Base-by-base conservation (phyloP, 2,888 invertebrate genomes). In the Nysson spinosus region DNA sequence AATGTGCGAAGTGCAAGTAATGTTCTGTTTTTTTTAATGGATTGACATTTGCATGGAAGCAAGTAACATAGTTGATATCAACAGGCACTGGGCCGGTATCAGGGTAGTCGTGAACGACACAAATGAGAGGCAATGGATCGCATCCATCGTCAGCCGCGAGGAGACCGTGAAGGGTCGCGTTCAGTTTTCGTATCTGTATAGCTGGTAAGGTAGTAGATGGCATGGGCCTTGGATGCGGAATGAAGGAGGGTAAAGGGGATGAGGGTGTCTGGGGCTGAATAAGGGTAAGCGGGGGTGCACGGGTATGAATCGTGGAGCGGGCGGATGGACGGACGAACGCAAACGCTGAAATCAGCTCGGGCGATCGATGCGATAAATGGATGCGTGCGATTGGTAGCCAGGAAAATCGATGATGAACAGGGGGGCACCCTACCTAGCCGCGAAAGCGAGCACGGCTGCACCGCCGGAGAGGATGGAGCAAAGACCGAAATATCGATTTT, bases 341-440 rank as follows among this genome's bases (percentile, higher is more conserved):
- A 84, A 83, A 85, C 80, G 83, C 83, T 83, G 82, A 85, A 85
- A 85, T 85, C 85, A 84, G 86, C 84, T 84, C 83, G 80, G 79
- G 81, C 89, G 89, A 91, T 93, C 93, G 92, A 93, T 93, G 90
- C 90, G 92, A 93, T 93, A 92, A 92, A 92, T 91, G 92, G 91
- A 91, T 91, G 90, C 90, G 90, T 91, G 91, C 90, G 91, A 92
- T 92, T 90, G 90, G 90, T 89, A 85, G 86, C 80, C 83, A 81
- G 79, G 84, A 86, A 86, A 86, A 86, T 86, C 86, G 87, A 86
- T 86, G 83, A 80, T 77, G 81, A 78, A 82, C 78, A 77, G 78
- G 77, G 78, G 79, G 78, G 81, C 76, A 82, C 78, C 77, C 83
- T 83, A 80, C 78, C 79, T 78, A 79, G 65, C 74, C 68, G 76